Conservation (phyloP, 1,140 invertebrate species). For the Drosophila funebris region DNA sequence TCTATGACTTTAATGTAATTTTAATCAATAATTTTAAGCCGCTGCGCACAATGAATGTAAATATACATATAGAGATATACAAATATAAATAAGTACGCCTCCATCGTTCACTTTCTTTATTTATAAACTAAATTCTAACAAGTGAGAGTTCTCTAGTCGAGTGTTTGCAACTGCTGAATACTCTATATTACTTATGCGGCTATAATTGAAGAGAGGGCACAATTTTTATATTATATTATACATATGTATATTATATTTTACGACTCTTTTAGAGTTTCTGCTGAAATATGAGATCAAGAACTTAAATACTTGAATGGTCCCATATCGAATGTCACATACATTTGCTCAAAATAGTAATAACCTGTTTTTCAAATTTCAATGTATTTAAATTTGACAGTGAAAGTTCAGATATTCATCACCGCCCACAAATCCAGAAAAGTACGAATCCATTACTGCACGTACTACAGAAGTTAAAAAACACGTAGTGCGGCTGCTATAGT, state of each 20-base stretch:
- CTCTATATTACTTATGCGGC: background rate
- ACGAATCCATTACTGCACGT: slow-evolving; percentile 36
- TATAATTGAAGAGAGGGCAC: no score
- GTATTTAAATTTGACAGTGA: slow-evolving; percentile 22
- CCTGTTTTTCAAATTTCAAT: background rate
- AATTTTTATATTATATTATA: no score
- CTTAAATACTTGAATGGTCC: no score
- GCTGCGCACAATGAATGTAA: no score
- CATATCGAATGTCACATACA: background rate
- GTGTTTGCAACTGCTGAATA: background rate
- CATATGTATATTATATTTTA: no score
- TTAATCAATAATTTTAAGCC: no score
- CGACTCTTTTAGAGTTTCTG: no score
- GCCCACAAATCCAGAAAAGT: slow-evolving; percentile 19
- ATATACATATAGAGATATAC: background rate
- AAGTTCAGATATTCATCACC: slow-evolving; percentile 23
- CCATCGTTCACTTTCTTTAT: background rate
- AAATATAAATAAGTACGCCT: no score
- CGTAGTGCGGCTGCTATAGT: slow-evolving; percentile 35
- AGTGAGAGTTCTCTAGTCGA: background rate
- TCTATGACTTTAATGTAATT: no score
- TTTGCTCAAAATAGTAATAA: background rate
- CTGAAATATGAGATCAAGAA: background rate
- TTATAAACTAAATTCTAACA: background rate
- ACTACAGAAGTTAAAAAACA: slow-evolving; percentile 47